Percentiles rank a stretch among this genome's conserved stretches.
Evolutionary conservation across 2,888 invertebrate species (phyloP).

Genomic region (Pammene aurita): DNA sequence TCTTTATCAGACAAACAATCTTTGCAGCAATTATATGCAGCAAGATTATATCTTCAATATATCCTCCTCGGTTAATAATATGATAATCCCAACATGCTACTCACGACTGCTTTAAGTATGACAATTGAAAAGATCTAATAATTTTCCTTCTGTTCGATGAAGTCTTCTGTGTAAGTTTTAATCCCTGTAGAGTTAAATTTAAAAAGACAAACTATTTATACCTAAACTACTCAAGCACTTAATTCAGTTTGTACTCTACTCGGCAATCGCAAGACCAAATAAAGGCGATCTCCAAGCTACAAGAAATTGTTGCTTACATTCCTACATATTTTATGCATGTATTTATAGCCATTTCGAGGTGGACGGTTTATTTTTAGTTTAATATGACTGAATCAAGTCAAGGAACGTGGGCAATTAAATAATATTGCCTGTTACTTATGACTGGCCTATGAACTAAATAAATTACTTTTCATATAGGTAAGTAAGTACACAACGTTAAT

Average conservation of each 20-base stretch:
- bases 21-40: conserved; percentile 31
- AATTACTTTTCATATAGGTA: not conserved
- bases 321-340: conserved; percentile 20
- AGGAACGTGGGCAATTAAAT: conserved; percentile 27
- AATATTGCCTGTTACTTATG: conserved; percentile 30
- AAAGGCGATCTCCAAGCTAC: conserved; percentile 13
- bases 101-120: conserved; percentile 25
- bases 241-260: not conserved
- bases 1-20: conserved; percentile 31
- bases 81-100: conserved; percentile 26
- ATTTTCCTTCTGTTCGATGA: conserved; percentile 17
- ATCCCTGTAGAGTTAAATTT: no score
- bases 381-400: conserved; percentile 27
- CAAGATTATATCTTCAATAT: conserved; percentile 32
- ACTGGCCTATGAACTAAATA: conserved; percentile 12
- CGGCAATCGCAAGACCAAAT: conserved; percentile 6
- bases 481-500: no score
- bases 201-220: no score
- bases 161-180: no score
- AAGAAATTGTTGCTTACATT: conserved; percentile 32
- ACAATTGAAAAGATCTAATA: conserved; percentile 7
- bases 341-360: conserved; percentile 26
- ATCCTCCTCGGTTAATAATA: conserved; percentile 26
- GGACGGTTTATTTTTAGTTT: conserved; percentile 33
- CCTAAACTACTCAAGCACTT: no score